phyloP scores from a whole-genome alignment of 2,888 invertebrate species.

The Sarcophaga subvicina region DNA sequence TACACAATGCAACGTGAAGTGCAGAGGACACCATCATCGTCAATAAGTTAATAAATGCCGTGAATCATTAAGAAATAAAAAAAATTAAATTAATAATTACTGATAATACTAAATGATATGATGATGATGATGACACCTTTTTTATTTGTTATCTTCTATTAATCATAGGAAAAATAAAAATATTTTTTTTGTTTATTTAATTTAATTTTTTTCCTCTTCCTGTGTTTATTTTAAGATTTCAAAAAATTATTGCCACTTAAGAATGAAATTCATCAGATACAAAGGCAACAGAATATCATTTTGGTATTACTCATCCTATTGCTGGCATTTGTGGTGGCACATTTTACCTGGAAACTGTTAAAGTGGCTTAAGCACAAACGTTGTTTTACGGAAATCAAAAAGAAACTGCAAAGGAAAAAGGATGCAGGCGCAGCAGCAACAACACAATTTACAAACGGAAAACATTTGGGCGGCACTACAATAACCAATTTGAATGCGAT shows the following conservation, averaged over 20 bases:
- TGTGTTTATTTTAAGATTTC: constrained; percentile 71
- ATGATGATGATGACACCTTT: constrained; percentile 22
- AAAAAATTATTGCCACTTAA: constrained; percentile 74
- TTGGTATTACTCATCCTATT: constrained; percentile 75
- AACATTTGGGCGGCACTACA: constrained; percentile 76
- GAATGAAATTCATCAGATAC: constrained; percentile 76
- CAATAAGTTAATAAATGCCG: constrained; percentile 14
- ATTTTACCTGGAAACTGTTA: constrained; percentile 74
- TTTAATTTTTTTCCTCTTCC: constrained; percentile 4
- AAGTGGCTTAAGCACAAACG: constrained; percentile 75
- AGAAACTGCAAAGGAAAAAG: constrained; percentile 73
- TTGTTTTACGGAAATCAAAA: constrained; percentile 72
- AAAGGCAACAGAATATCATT: constrained; percentile 75
- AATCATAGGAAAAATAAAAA: too few relatives aligned
- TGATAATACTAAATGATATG: neutral
- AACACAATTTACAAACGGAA: constrained; percentile 70
- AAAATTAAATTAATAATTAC: constrained; percentile 6
- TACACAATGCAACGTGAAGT: constrained; percentile 38
- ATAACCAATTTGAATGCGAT: constrained; percentile 78
- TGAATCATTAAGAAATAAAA: constrained; percentile 41
- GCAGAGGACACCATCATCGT: constrained; percentile 22
- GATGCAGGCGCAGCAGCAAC: constrained; percentile 55
- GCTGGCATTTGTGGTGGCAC: constrained; percentile 73
- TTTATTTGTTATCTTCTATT: neutral
- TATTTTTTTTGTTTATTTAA: neutral